Percentiles rank a stretch among this genome's conserved stretches.
These are phyloP conservation scores for Athene cunicularia DNA, from an alignment of 2,113 vertebrate genomes.

Conservation along the genomic window DNA sequence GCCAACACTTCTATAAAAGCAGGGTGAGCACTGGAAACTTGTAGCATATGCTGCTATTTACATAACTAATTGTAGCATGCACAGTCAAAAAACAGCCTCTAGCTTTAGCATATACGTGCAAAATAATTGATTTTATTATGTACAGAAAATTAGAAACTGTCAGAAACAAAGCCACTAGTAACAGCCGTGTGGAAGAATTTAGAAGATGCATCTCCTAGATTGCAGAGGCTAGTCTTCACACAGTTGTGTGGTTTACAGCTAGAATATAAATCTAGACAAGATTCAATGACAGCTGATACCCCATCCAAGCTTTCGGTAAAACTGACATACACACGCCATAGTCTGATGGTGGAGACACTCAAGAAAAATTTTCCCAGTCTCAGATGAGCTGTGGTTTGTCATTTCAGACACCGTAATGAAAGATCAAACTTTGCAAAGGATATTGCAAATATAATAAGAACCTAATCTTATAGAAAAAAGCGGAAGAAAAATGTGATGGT, in stretches of 20 bases:
- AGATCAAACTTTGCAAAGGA: not conserved
- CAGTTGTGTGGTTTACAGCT: constrained; percentile 36
- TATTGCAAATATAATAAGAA: not conserved
- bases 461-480: not conserved
- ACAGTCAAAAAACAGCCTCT: constrained; percentile 71
- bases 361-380: constrained; percentile 23
- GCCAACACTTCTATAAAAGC: constrained; percentile 56
- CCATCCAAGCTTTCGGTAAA: constrained; percentile 27
- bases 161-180: constrained; percentile 63
- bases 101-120: constrained; percentile 64
- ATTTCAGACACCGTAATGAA: not conserved
- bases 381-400: not conserved
- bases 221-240: constrained; percentile 47
- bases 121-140: constrained; percentile 66
- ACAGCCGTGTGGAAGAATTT: constrained; percentile 31
- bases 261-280: constrained; percentile 41
- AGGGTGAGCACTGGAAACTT: constrained; percentile 63
- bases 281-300: constrained; percentile 54
- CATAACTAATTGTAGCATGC: constrained; percentile 69
- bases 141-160: constrained; percentile 66
- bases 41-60: constrained; percentile 71
- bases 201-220: constrained; percentile 4
- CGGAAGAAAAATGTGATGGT: not conserved
- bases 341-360: not conserved
- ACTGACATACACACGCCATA: constrained; percentile 27